Evolutionary conservation across 2,113 vertebrate genomes (phyloP), one percentile per base, ranked within the genome.

Genomic region (Stictonetta naevosa): DNA sequence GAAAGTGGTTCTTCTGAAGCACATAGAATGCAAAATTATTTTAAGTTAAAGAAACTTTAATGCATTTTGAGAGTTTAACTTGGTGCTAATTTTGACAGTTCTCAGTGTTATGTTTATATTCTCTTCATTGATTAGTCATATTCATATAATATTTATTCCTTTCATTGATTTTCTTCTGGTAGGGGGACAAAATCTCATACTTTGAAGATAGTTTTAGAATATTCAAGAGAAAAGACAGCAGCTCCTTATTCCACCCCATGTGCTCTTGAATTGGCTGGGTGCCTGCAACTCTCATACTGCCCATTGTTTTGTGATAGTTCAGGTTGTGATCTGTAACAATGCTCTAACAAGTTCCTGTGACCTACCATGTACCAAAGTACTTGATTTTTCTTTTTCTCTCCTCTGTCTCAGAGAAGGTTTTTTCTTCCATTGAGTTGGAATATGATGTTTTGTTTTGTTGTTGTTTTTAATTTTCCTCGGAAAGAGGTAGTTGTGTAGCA

Each of bases 261-360:
- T 81, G 36, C 74, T 86, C 42, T 50, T 58, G 82, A 38, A 2
- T 69, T 93, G 87, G 69, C 93, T 71, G n/a, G 4, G 8, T 82
- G 86, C 95, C 93, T 15, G 0, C 83, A 59, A 73, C 74, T 89
- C 42, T 95, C 15, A 66, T 33, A 0, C 67, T 93, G 75, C 63
- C 64, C 73, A n/a, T 86, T 81, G 88, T 95, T 83, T 48, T 80
- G 53, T 60, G 71, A n/a, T 81, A 4, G 60, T 80, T 93, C 68
- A 80, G 92, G 87, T 77, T 96, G 60, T 66, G 91, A 68, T 92
- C 82, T 88, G 6, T 79, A 44, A 83, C 83, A 90, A 77, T 83
- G 84, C 74, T 87, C 29, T 81, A 38, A 23, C 34, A 77, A 66
- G 71, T 94, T 93, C 75, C 82, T 72, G 74, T 88, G 88, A 84